Percentiles rank a stretch among this genome's conserved stretches.
phyloP scores from a whole-genome alignment of 2,113 vertebrate genomes.

The Climacteris rufus region DNA sequence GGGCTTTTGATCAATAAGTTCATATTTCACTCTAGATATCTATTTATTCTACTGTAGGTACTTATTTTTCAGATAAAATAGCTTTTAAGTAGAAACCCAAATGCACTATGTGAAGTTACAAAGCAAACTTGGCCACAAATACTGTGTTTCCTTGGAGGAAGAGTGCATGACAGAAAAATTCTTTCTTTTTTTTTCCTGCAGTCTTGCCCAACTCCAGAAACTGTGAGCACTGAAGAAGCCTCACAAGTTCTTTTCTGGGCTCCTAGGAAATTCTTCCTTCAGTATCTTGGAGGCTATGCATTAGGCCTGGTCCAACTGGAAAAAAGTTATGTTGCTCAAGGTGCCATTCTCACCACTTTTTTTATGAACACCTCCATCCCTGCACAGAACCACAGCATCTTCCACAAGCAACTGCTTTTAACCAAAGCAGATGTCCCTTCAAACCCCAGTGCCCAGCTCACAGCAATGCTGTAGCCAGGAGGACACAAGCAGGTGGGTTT shows the following conservation, averaged over 20 bases:
- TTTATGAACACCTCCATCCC: not conserved
- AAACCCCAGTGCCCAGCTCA: not conserved
- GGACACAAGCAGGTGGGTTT: not conserved
- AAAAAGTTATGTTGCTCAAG: not conserved
- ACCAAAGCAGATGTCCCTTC: not conserved
- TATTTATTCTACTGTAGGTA: not conserved
- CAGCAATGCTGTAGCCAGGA: not conserved
- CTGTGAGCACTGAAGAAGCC: not conserved
- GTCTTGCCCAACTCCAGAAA: not conserved
- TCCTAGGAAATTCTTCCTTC: not conserved
- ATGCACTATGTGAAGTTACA: not conserved
- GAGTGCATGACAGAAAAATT: not conserved
- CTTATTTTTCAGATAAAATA: not conserved
- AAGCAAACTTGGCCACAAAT: not conserved
- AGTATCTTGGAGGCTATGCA: not conserved
- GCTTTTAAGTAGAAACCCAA: not conserved
- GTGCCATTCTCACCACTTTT: not conserved
- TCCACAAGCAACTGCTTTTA: not conserved
- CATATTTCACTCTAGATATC: not conserved
- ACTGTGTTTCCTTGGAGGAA: not conserved
- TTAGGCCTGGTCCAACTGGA: not conserved
- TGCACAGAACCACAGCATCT: not conserved
- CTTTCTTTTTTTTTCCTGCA: rapidly evolving
- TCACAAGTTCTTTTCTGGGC: not conserved
- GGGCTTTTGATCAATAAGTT: not conserved